Evolutionary conservation across 2,797 vertebrate genomes (phyloP), one percentile per base, ranked within the genome.

Genomic region (Orestias chungarensis): DNA sequence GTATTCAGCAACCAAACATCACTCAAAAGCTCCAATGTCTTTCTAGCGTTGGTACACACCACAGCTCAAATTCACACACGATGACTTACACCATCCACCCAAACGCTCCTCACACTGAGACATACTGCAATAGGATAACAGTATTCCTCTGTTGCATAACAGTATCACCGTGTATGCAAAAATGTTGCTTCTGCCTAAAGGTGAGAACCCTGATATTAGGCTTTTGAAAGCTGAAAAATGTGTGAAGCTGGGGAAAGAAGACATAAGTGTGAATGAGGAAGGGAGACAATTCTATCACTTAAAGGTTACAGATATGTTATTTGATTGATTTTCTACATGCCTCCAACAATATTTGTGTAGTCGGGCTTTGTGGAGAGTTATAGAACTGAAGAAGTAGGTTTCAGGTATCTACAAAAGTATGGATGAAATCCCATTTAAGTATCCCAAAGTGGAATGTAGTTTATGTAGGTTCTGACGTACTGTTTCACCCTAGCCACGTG

Each of bases 131-230:
- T 35, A 50, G 25, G 11, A 18, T 40, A 73, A 75, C 42, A 50
- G 25, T 14, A 18, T 40, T 54, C 29, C 47, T 67, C 50, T 49
- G 1, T 73, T 31, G 25, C 15, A 18, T 20, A 47, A 27, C 47
- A 11, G 50, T 11, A 54, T 73, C 61, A 65, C 61, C 38, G 2
- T 75, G 50, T 70, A 65, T 70, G 42, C 61, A 80, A 69, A 43
- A 62, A 74, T 49, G 10, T 18, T 0, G 43, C 64, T 50, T 74
- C 64, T 64, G 64, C 59, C 3, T 1, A 35, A 75, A 78, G 64
- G 70, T 65, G 72, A 70, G 67, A 46, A 18, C 73, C 23, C 62
- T 0, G 6, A 52, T 33, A 67, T 20, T 64, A 69, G 35, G 44
- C 33, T 8, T 62, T 2, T 6, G 31, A 23, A 62, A 52, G 31